A percentile compares a stretch with the other conserved stretches of the same genome.
Conservation (phyloP, 2,113 vertebrate species). For the Thunnus maccoyii region DNA sequence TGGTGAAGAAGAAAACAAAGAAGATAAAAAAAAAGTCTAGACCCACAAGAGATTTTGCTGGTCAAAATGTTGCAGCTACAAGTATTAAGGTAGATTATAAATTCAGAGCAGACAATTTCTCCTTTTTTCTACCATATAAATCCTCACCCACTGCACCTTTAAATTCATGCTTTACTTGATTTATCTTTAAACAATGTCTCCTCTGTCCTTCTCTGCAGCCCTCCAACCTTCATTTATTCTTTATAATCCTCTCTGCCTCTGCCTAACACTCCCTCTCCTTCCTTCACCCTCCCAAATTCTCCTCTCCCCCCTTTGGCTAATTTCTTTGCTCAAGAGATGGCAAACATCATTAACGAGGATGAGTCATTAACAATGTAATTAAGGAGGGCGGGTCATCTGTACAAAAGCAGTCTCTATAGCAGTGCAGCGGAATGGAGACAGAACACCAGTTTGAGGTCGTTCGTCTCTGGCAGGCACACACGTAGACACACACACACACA, state of each 20-base stretch:
- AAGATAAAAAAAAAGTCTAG: background rate
- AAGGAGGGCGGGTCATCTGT: slow-evolving; percentile 67
- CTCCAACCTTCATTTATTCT: slow-evolving; percentile 14
- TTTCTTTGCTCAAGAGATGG: slow-evolving; percentile 70
- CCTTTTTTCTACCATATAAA: background rate
- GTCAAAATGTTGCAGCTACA: background rate
- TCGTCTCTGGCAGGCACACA: slow-evolving; percentile 34
- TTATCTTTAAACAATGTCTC: slow-evolving; percentile 13
- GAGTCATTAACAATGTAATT: slow-evolving; percentile 81
- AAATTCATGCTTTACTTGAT: background rate
- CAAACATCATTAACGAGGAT: slow-evolving; percentile 76
- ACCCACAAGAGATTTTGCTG: background rate
- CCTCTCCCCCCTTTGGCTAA: slow-evolving; percentile 30
- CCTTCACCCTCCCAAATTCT: slow-evolving; percentile 15
- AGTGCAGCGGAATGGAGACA: slow-evolving; percentile 40
- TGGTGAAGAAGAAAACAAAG: background rate
- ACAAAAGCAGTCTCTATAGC: slow-evolving; percentile 48
- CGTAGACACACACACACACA: slow-evolving; percentile 7
- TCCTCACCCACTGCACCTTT: background rate
- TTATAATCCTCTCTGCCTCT: background rate
- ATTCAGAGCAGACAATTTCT: background rate
- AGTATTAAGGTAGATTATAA: background rate
- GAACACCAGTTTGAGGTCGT: slow-evolving; percentile 51
- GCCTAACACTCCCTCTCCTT: slow-evolving; percentile 18
- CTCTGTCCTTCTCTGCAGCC: background rate